Conservation (phyloP, 2,888 invertebrate species). For the Brassicogethes aeneus region DNA sequence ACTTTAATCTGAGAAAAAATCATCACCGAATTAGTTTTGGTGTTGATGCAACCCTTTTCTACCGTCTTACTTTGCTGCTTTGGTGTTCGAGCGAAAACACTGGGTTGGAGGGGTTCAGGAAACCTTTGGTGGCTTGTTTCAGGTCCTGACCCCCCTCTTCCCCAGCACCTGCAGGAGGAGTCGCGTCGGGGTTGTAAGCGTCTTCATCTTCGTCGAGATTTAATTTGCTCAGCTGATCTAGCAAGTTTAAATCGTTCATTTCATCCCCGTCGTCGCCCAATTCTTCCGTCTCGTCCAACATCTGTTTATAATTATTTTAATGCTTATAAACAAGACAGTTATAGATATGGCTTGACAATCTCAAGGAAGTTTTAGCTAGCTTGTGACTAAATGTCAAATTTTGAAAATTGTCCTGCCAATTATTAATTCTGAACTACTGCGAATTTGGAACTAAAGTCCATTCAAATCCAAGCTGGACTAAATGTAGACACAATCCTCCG, state of each 20-base stretch:
- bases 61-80: constrained; percentile 53
- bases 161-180: constrained; percentile 9
- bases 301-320: constrained; percentile 31
- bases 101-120: constrained; percentile 61
- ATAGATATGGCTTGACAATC: too few relatives aligned
- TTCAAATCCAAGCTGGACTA: too few relatives aligned
- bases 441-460: too few relatives aligned
- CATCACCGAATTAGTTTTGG: constrained; percentile 1
- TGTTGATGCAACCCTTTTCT: background rate
- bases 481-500: too few relatives aligned
- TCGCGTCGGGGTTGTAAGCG: constrained; percentile 7
- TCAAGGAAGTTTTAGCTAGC: too few relatives aligned
- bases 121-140: constrained; percentile 50
- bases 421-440: too few relatives aligned
- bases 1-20: constrained; percentile 19
- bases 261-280: constrained; percentile 35
- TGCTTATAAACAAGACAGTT: too few relatives aligned
- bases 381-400: too few relatives aligned
- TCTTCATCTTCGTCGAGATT: constrained; percentile 42
- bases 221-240: constrained; percentile 56
- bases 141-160: constrained; percentile 39
- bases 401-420: too few relatives aligned
- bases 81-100: constrained; percentile 51
- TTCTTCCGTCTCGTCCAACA: constrained; percentile 43
- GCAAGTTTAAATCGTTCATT: constrained; percentile 47